Base-by-base conservation (phyloP, 2,888 invertebrate species). In the Punctoribates punctum region DNA sequence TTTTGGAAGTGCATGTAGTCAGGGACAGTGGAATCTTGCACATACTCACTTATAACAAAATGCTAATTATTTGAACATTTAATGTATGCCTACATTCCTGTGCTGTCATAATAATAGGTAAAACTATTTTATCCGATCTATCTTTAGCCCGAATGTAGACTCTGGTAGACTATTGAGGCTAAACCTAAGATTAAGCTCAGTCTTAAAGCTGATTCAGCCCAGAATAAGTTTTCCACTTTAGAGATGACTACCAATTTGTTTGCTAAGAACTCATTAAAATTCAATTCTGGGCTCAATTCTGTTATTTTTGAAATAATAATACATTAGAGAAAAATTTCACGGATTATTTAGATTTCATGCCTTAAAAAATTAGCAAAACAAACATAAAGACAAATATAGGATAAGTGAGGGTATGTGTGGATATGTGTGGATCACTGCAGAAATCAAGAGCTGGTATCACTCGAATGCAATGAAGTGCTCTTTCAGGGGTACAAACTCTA, bases 391-490 rank as follows among this genome's bases (percentile, higher is more conserved):
- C 29, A 60, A 25, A 25, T 13, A 25, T 25, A 25, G 13, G 20
- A 27, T 60, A 13, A 60, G 15, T 23, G 15, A 8, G n/a, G n/a
- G n/a, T n/a, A n/a, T n/a, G n/a, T n/a, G n/a, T n/a, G n/a, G n/a
- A n/a, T n/a, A n/a, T n/a, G n/a, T n/a, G n/a, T n/a, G n/a, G n/a
- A 29, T 25, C 23, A 23, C 4, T 11, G 17, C 20, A 57, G 25
- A 57, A 57, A 57, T 9, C 2, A n/a, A 57, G n/a, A 3, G 20
- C 62, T 34, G 4, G 62, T 17, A 2, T 34, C 23, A 1, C 3
- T 62, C n/a, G 17, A 70, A 42, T 70, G 70, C 42, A 70, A 42
- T 23, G 70, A 70, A 70, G 70, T 70, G 70, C 23, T 70, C 70
- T 70, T 70, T 70, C 70, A 70, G 70, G 70, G 70, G 70, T 42